A percentile compares a stretch with the other conserved stretches of the same genome.
Evolutionary conservation across 2,797 vertebrate genomes (phyloP).

Genomic region (Peromyscus aztecus): DNA sequence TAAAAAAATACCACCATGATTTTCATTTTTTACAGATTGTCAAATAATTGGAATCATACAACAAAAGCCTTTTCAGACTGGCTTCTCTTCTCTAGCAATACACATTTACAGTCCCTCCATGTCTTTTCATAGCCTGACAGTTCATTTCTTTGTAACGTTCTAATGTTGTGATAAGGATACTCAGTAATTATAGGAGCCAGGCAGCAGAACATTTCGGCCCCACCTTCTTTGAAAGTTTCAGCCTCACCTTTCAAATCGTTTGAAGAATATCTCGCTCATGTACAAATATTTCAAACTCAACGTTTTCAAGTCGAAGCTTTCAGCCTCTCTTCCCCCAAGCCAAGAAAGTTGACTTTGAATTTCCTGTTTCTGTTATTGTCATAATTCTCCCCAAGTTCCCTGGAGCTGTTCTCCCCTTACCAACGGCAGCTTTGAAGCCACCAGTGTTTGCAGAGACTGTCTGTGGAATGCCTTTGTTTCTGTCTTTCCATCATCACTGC

Average conservation of each 20-base stretch:
- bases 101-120: not conserved
- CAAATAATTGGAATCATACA: not conserved
- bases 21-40: not conserved
- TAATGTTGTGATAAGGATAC: not conserved
- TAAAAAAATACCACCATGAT: not conserved
- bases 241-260: not conserved
- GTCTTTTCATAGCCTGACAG: not conserved
- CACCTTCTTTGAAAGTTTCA: not conserved
- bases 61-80: not conserved
- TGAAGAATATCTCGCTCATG: not conserved
- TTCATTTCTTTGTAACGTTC: not conserved
- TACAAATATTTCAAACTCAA: not conserved
- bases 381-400: conserved; percentile 9
- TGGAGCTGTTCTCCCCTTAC: not conserved
- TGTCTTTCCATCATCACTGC: not conserved
- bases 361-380: not conserved
- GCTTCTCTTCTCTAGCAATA: not conserved
- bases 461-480: not conserved
- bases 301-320: not conserved
- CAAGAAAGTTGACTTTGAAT: not conserved
- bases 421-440: not conserved
- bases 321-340: not conserved
- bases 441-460: not conserved
- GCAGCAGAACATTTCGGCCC: not conserved
- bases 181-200: conserved; percentile 10